Conservation (phyloP, 2,888 invertebrate species). For the Drosophila meridionalis region DNA sequence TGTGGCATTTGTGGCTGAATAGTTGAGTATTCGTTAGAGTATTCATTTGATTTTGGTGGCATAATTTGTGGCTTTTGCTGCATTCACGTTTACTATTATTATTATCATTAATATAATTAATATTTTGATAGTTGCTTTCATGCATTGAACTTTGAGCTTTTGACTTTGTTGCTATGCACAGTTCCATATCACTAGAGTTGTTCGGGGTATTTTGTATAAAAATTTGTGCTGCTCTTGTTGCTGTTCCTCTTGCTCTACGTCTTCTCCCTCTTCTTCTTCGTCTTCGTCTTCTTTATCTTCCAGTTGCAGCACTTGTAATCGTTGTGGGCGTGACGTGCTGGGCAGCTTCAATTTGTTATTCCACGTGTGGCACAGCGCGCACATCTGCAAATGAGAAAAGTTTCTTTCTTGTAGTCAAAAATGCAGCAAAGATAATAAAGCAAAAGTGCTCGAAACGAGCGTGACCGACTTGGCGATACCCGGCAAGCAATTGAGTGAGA, state of each 20-base stretch:
- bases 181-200: conserved; percentile 72
- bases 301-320: conserved; percentile 44
- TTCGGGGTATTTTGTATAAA: conserved; percentile 28
- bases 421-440: background rate
- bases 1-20: conserved; percentile 54
- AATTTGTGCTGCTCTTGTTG: conserved; percentile 1
- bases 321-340: conserved; percentile 64
- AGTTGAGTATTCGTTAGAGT: conserved; percentile 53
- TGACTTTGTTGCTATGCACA: conserved; percentile 77
- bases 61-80: conserved; percentile 69
- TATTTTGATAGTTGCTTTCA: conserved; percentile 74
- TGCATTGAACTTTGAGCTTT: conserved; percentile 74
- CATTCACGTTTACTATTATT: conserved; percentile 37
- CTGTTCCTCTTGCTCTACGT: background rate
- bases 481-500: too few relatives aligned
- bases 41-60: conserved; percentile 73
- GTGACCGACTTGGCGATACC: background rate
- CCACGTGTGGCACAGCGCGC: conserved; percentile 57
- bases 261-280: background rate
- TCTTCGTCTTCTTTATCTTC: background rate
- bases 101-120: conserved; percentile 34
- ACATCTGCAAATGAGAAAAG: conserved; percentile 74
- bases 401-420: conserved; percentile 35
- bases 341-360: conserved; percentile 57
- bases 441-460: background rate